Base-by-base conservation (phyloP, 2,797 vertebrate species). In the Tapera naevia region DNA sequence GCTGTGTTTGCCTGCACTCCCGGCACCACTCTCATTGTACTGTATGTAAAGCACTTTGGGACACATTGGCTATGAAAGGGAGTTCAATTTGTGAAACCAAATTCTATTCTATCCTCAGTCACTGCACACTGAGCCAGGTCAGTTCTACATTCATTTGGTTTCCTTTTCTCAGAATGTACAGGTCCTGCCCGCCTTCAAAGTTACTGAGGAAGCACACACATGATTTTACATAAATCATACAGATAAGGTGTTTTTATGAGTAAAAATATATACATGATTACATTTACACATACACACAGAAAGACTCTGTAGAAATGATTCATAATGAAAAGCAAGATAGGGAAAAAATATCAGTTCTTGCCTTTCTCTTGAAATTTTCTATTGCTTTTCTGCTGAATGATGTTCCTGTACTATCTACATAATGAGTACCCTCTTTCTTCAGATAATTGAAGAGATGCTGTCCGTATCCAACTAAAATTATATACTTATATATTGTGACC, bases 41-140 rank as follows among this genome's bases (percentile, higher is more conserved):
- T 80, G 61, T 94, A 96, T 94, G 95, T 94, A 97, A 97, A 96
- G 90, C 84, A 94, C 88, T 95, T 97, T 91, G 81, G 92, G 91
- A 95, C 86, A 95, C 86, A 35, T 54, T 74, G 84, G 92, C 72
- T 93, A 32, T 92, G 92, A 96, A 97, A 97, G 35, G 65, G 89
- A 92, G 93, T 93, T 95, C 88, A 93, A 33, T 96, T 95, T 97
- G 85, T 93, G 81, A 95, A 95, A 96, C 88, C 41, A 96, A 93
- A 91, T 94, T 95, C 88, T 94, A 46, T 85, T 95, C 93, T 91
- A 85, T 45, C 80, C 78, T 84, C 81, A 95, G 86, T 53, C 56
- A 67, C 30, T 67, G 90, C 95, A 93, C 67, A 86, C 80, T 93
- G 95, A 94, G 92, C 22, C 0, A 5, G 90, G 92, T 94, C 93